Evolutionary conservation across 1,140 invertebrate species (phyloP).

Genomic region (Ceratoteleas bidentatus): DNA sequence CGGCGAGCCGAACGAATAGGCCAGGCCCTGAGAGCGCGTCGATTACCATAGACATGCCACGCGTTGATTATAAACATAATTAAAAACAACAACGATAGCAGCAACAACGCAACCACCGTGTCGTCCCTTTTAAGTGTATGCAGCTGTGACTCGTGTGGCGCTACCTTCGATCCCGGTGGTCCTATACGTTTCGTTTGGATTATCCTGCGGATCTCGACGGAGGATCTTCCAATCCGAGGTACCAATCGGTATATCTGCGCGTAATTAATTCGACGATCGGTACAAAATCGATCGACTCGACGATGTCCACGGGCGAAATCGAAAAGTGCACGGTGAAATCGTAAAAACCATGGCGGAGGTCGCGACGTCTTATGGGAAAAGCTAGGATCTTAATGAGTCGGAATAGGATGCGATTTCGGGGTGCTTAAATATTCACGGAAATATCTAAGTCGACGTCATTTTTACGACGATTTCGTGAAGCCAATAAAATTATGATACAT

Average conservation of each 20-base stretch:
- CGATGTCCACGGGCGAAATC: slow-evolving; percentile 32
- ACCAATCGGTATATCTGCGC: slow-evolving; percentile 74
- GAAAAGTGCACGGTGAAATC: slow-evolving; percentile 13
- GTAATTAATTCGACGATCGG: slow-evolving; percentile 74
- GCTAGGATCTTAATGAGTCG: slow-evolving; percentile 1
- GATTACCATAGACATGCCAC: slow-evolving; percentile 81
- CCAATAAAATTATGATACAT: slow-evolving; percentile 1
- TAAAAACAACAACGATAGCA: slow-evolving; percentile 79
- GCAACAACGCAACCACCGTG: slow-evolving; percentile 66
- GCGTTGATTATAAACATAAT: slow-evolving; percentile 82
- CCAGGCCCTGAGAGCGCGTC: slow-evolving; percentile 62
- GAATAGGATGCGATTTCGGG: too few species aligned
- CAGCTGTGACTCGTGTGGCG: slow-evolving; percentile 73
- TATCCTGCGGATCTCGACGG: slow-evolving; percentile 71
- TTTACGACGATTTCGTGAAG: not conserved
- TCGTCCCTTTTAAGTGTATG: slow-evolving; percentile 74
- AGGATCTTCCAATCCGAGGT: slow-evolving; percentile 69
- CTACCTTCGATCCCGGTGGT: slow-evolving; percentile 80
- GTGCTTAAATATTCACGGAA: not conserved
- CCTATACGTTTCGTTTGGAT: slow-evolving; percentile 74
- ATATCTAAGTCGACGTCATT: not conserved
- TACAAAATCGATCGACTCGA: slow-evolving; percentile 69
- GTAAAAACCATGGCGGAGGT: not conserved
- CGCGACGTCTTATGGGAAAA: slow-evolving; percentile 22
- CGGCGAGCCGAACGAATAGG: slow-evolving; percentile 69